phyloP scores from a whole-genome alignment of 2,797 vertebrate species.

The Euphonia xanthogaster region DNA sequence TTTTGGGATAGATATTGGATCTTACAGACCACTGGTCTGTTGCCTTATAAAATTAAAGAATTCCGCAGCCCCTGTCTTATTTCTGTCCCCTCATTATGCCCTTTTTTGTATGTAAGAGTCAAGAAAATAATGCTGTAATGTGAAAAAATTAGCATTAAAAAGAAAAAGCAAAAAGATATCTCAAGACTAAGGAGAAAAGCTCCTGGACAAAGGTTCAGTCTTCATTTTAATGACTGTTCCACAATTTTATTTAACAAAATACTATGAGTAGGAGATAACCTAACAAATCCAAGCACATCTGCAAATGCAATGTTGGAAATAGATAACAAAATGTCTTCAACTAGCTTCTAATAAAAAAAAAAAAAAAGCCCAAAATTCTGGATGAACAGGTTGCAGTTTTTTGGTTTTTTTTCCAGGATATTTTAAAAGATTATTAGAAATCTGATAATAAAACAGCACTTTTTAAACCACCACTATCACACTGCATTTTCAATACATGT shows the following conservation, averaged over 20 bases:
- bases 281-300: not conserved
- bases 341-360: not conserved
- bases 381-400: accelerated
- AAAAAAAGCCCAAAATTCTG: not conserved
- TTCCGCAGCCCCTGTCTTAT: not conserved
- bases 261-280: not conserved
- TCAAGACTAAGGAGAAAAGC: not conserved
- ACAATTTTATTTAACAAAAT: not conserved
- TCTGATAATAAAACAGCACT: not conserved
- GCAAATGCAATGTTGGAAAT: not conserved
- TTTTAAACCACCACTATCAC: not conserved
- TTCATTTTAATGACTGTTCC: not conserved
- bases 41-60: not conserved
- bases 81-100: not conserved
- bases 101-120: not conserved
- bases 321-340: not conserved
- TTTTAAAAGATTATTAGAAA: not conserved
- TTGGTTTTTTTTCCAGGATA: not conserved
- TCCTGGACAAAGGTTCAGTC: not conserved
- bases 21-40: not conserved
- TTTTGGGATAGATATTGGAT: constrained; percentile 4
- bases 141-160: not conserved
- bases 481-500: not conserved
- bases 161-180: not conserved
- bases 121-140: not conserved